Evolutionary conservation across 2,113 vertebrate species (phyloP).

Genomic region (Rhinolophus sinicus): DNA sequence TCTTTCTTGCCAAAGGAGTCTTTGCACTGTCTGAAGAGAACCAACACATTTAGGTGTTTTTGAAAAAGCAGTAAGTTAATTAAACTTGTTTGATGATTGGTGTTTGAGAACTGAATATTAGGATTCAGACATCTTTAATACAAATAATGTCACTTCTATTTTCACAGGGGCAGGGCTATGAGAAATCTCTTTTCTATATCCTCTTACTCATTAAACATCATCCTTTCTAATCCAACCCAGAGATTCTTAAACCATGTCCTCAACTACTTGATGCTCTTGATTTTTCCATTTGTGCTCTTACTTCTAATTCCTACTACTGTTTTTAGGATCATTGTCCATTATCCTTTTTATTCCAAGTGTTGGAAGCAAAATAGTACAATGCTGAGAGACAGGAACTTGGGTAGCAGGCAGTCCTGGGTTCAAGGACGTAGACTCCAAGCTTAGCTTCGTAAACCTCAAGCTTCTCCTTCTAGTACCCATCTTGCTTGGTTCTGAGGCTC

Average conservation of each 20-base stretch:
- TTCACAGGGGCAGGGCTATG: not conserved
- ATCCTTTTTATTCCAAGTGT: not conserved
- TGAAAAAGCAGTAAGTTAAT: not conserved
- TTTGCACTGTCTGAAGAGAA: not conserved
- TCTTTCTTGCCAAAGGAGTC: conserved; percentile 9
- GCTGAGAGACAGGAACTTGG: not conserved
- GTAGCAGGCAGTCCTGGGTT: not conserved
- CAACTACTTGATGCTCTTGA: not conserved
- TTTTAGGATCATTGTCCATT: not conserved
- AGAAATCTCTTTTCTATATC: not conserved
- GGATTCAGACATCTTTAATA: not conserved
- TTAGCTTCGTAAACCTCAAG: not conserved
- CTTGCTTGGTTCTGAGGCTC: not conserved
- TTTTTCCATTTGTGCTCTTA: conserved; percentile 1
- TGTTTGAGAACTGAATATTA: not conserved
- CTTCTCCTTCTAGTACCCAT: not conserved
- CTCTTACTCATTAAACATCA: not conserved
- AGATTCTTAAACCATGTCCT: not conserved
- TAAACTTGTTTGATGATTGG: not conserved
- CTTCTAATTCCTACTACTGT: not conserved
- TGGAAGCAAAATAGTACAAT: not conserved
- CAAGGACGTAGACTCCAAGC: not conserved
- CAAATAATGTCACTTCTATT: not conserved
- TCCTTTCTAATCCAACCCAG: not conserved
- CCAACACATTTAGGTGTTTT: not conserved